These are phyloP conservation scores for Champsocephalus esox DNA, from an alignment of 2,797 vertebrate genomes.

Conservation along the genomic window DNA sequence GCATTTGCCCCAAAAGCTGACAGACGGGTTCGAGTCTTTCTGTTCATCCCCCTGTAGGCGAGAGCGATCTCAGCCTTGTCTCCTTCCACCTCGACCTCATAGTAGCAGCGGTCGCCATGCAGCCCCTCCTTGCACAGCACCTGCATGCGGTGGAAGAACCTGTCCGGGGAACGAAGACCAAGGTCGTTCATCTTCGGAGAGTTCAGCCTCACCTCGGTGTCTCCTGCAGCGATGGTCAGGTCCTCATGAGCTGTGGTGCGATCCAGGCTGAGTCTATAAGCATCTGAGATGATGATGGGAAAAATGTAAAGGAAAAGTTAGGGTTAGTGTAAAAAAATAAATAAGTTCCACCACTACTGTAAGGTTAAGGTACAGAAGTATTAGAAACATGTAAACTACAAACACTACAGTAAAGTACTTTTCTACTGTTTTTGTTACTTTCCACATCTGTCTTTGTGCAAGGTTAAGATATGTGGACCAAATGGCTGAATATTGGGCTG, in stretches of 20 bases:
- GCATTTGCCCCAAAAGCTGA: conserved; percentile 73
- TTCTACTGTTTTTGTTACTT: background rate
- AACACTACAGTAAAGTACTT: background rate
- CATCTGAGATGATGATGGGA: conserved; percentile 55
- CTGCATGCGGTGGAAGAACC: conserved; percentile 57
- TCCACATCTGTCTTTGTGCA: background rate
- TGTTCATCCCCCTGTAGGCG: conserved; percentile 62
- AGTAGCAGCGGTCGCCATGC: conserved; percentile 67
- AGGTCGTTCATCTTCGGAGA: background rate
- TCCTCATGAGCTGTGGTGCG: conserved; percentile 63
- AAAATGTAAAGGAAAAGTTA: conserved; percentile 5
- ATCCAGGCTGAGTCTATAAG: conserved; percentile 69
- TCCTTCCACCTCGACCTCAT: conserved; percentile 72
- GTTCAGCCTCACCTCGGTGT: conserved; percentile 50
- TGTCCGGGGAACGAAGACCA: conserved; percentile 11
- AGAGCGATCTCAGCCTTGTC: conserved; percentile 72
- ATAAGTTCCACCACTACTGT: no score
- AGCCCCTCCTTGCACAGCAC: conserved; percentile 72
- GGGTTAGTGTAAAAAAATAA: no score
- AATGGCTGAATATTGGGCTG: background rate
- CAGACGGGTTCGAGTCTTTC: conserved; percentile 11
- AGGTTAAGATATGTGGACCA: background rate
- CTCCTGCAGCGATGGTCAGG: conserved; percentile 54
- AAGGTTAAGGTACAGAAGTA: no score
- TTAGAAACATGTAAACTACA: background rate